Evolutionary conservation across 2,888 invertebrate species (phyloP).

Genomic region (Acrobasis repandana): DNA sequence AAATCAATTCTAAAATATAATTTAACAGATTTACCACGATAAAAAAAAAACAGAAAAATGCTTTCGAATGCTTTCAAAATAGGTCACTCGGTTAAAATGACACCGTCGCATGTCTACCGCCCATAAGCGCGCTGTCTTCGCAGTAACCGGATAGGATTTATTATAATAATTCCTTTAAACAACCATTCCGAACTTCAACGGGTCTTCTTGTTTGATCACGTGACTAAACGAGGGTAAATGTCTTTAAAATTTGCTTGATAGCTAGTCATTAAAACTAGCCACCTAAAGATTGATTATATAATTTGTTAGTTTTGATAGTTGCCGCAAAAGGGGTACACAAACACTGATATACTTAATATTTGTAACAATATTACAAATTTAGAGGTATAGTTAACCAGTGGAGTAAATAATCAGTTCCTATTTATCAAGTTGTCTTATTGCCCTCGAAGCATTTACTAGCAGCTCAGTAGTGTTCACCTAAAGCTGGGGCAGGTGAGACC

Average conservation of each 20-base stretch:
- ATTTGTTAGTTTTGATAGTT: background rate
- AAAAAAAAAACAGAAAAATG: background rate
- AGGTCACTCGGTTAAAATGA: conserved; percentile 48
- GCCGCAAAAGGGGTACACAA: no score
- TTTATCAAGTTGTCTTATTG: no score
- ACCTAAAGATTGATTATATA: background rate
- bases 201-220: conserved; percentile 26
- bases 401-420: no score
- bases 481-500: no score
- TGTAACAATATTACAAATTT: no score
- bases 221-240: background rate
- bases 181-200: conserved; percentile 45
- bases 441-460: no score
- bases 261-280: background rate
- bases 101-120: conserved; percentile 60
- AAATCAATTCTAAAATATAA: background rate
- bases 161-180: conserved; percentile 67
- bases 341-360: no score
- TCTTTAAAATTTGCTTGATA: background rate
- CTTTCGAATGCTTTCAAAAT: conserved; percentile 36
- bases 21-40: background rate
- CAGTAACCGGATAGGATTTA: conserved; percentile 63
- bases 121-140: conserved; percentile 64
- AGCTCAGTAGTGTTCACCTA: no score
- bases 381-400: no score